A percentile compares a stretch with the other conserved stretches of the same genome.
These are phyloP conservation scores for Serinus canaria DNA, from an alignment of 2,113 vertebrate genomes.

Conservation along the genomic window DNA sequence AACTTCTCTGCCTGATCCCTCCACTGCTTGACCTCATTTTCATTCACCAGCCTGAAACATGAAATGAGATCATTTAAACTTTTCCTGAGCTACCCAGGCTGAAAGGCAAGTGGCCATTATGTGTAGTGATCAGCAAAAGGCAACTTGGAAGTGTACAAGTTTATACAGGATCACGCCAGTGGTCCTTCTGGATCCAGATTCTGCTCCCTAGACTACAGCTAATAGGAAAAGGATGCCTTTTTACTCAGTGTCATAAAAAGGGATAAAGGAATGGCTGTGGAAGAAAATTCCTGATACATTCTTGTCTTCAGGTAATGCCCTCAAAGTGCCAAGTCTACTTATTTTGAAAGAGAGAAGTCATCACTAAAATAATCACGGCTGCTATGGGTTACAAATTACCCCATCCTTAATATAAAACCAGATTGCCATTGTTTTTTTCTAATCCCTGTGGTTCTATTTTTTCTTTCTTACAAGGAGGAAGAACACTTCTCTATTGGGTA, in stretches of 20 bases:
- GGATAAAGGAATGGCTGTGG: background rate
- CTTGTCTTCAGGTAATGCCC: background rate
- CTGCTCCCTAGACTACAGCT: background rate
- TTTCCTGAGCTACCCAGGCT: background rate
- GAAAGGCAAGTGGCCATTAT: background rate
- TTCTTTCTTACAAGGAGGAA: background rate
- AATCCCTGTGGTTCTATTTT: background rate
- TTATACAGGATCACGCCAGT: background rate
- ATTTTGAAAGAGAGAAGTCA: background rate
- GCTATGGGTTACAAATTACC: background rate
- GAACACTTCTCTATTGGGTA: background rate
- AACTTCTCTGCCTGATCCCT: slow-evolving; percentile 95
- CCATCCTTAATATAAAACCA: background rate
- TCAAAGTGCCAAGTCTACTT: background rate
- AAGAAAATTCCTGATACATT: background rate
- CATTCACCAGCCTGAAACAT: slow-evolving; percentile 89
- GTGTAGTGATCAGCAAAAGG: background rate
- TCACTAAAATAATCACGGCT: background rate
- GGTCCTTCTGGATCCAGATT: background rate
- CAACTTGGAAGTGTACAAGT: background rate
- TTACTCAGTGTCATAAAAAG: background rate
- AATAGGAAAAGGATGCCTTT: background rate
- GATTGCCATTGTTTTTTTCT: background rate
- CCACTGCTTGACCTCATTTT: slow-evolving; percentile 98
- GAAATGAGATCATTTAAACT: background rate